phyloP scores from a whole-genome alignment of 2,888 invertebrate species.

The Phortica okadai region DNA sequence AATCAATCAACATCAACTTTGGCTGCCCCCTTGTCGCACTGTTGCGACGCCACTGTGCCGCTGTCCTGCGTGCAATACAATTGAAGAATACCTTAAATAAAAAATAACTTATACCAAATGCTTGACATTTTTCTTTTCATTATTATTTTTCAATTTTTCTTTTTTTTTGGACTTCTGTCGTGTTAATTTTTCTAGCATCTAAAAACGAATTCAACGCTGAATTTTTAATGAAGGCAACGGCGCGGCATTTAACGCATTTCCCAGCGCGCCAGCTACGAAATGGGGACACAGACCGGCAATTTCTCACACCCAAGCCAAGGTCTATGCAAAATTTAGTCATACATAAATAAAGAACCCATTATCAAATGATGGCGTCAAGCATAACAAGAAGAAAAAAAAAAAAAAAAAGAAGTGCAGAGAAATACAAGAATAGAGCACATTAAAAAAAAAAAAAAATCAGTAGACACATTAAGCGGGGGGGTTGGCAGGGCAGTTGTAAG shows the following conservation, averaged over 20 bases:
- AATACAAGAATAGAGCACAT: no score
- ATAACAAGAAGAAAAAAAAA: conserved; percentile 34
- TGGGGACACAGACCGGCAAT: conserved; percentile 7
- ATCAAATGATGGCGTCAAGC: conserved; percentile 61
- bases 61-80: no score
- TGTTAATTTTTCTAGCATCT: conserved; percentile 42
- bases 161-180: neutral
- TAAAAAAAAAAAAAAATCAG: neutral
- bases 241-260: conserved; percentile 62
- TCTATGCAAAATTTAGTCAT: conserved; percentile 45
- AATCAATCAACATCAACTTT: conserved; percentile 22
- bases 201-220: conserved; percentile 44
- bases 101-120: conserved; percentile 12
- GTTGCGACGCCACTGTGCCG: neutral
- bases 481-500: neutral
- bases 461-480: neutral
- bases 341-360: conserved; percentile 62
- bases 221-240: conserved; percentile 59
- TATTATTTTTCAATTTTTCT: neutral
- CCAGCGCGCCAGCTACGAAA: no score
- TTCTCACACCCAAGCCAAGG: neutral
- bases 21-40: neutral
- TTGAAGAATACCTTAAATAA: neutral
- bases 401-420: no score
- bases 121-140: conserved; percentile 11